Base-by-base conservation (phyloP, 35 echinoderm and acorn worm species). In the Holothuria glaberrima region DNA sequence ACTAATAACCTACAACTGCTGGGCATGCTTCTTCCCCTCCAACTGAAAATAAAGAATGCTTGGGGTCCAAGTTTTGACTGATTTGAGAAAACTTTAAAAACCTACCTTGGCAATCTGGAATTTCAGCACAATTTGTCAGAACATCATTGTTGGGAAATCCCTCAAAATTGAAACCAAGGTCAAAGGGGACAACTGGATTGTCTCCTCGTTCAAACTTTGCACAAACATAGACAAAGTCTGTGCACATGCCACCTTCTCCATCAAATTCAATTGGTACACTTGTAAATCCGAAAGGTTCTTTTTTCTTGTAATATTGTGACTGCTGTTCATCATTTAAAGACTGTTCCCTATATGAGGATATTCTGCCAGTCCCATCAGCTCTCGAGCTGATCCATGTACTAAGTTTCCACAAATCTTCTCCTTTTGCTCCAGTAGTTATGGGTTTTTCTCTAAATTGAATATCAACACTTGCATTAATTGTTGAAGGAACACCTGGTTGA, bases 101-200 rank as follows among this genome's bases (percentile, higher is more conserved):
- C 71, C 71, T 80, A 94, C 93, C 93, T 94, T 88, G 86, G 73
- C 93, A 94, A 12, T 91, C 75, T 63, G 81, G 68, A 36, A 90
- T 71, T 59, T 77, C 78, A 86, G 82, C 82, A 88, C 93, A 94
- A 58, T 90, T 89, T 87, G 89, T 91, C 6, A 94, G 61, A 28
- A 90, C 93, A 12, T 29, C 45, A n/a, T 91, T 84, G 20, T 75
- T 66, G 24, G 93, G 93, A 45, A 65, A 80, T 5, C 68, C 89
- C 33, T 20, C 25, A 44, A 88, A 94, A 21, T 73, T 71, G 32
- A 91, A 91, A 33, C 76, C 73, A 9, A 94, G 74, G 75, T 68
- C 59, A 31, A 86, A 76, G 12, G 48, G 52, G 16, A 83, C 76
- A 34, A 65, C 36, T 10, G 89, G 93, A n/a, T 50, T 59, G 17